Conservation (phyloP, 2,797 vertebrate species). For the Pogoniulus pusillus region DNA sequence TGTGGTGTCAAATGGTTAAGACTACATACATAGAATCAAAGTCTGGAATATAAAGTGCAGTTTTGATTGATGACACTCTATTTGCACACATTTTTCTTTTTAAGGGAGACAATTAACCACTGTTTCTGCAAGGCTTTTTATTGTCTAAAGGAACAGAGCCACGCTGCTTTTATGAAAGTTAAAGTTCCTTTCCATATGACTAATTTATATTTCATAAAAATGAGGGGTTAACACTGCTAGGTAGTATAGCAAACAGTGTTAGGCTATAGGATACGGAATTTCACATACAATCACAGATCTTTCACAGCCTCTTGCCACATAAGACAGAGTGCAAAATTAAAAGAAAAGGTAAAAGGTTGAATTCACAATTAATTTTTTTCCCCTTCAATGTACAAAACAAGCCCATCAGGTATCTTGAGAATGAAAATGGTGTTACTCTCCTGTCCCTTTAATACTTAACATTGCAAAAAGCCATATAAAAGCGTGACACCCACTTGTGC, state of each 20-base stretch:
- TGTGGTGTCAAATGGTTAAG: neutral
- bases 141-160: neutral
- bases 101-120: neutral
- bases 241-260: neutral
- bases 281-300: neutral
- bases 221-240: neutral
- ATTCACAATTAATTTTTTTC: neutral
- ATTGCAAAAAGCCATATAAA: slow-evolving; percentile 6
- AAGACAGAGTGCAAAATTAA: neutral
- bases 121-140: neutral
- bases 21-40: neutral
- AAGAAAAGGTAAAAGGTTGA: neutral
- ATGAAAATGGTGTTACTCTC: neutral
- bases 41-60: neutral
- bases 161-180: neutral
- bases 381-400: neutral
- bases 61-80: neutral
- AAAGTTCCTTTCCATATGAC: neutral
- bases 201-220: neutral
- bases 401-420: neutral
- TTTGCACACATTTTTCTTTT: neutral
- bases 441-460: neutral
- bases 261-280: neutral
- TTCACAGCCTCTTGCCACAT: neutral
- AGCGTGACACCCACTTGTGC: slow-evolving; percentile 16